Evolutionary conservation across 2,888 invertebrate genomes (phyloP), one percentile per base, ranked within the genome.

Genomic region (Apodemia mormo): DNA sequence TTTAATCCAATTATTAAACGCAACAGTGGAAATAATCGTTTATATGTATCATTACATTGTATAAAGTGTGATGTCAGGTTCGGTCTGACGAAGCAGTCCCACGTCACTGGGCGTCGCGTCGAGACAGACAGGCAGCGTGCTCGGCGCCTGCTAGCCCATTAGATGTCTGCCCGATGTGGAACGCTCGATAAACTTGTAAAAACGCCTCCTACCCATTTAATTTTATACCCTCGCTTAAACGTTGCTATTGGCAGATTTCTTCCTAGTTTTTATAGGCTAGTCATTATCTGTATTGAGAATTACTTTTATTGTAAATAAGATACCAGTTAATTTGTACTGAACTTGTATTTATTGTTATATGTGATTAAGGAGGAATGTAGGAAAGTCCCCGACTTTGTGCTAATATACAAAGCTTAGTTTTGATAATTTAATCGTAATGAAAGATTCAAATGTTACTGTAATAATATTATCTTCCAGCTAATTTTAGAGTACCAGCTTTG

Each of bases 101-200:
- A 82, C 85, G 88, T 86, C 88, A 85, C 84, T 78, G 80, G 82
- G 52, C 49, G 49, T 30, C 58, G 82, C 82, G 80, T 75, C 86
- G 83, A 90, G 90, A 89, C 89, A 88, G 90, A 83, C 90, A 83
- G 90, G 87, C 92, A 90, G 89, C 89, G 89, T 80, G 85, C 85
- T 84, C 88, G 91, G 91, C 91, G 92, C 92, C 92, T 89, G 82
- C 82, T 81, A 85, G 85, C 85, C 91, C 91, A 92, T 92, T 92
- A 92, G 84, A 85, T 85, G 91, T 89, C 92, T 89, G 86, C 85
- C 85, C 87, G 88, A 89, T 90, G 88, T 90, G 80, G 90, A 91
- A 90, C 92, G 93, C 92, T 92, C 92, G 91, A 92, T 92, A 92
- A 92, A 92, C 92, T 92, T 92, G 88, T 92, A 91, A 92, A 92